Base-by-base conservation (phyloP, 2,113 vertebrate species). In the Phylloscopus whistleri region DNA sequence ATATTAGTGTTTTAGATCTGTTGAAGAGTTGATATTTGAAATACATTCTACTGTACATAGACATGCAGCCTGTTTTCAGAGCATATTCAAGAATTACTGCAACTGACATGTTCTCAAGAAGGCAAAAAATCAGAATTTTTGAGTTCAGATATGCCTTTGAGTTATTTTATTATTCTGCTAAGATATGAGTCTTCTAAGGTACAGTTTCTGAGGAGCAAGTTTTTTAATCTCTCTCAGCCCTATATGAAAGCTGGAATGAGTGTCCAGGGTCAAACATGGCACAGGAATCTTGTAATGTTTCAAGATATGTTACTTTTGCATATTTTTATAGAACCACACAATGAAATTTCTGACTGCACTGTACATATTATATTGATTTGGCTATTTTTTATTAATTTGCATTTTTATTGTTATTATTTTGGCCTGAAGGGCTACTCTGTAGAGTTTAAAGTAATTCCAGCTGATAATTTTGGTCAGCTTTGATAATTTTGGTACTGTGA, bases 351-450 rank as follows among this genome's bases (percentile, higher is more conserved):
- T 31, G 6, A 46, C 24, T 78, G 4, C 22, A 31, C 4, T 3
- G 2, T 10, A 46, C 27, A 3, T 41, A 35, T 27, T 58, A 30
- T n/a, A 92, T 67, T 56, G 2, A 4, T 33, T 66, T 70, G 1
- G 2, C 0, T 35, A 17, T 1, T 28, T 62, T 52, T 66, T 30
- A 21, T 15, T 23, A 33, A 44, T 37, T 52, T 22, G 8, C 9
- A 28, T 35, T 6, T 3, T 58, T 15, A 13, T 7, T 26, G 9
- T 14, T 35, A 30, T 51, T 16, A 15, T 41, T 53, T 75, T 11
- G 2, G 0, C 14, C 28, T 33, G 9, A 23, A 58, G 2, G 2
- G 3, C 2, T 85, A 18, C 27, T 74, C n/a, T 51, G 9, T 14
- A 37, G n/a, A 52, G 3, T 46, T 53, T 9, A 48, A 20, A 63